Evolutionary conservation across 2,113 vertebrate species (phyloP), one percentile per base, ranked within the genome.

Genomic region (Nerophis ophidion): DNA sequence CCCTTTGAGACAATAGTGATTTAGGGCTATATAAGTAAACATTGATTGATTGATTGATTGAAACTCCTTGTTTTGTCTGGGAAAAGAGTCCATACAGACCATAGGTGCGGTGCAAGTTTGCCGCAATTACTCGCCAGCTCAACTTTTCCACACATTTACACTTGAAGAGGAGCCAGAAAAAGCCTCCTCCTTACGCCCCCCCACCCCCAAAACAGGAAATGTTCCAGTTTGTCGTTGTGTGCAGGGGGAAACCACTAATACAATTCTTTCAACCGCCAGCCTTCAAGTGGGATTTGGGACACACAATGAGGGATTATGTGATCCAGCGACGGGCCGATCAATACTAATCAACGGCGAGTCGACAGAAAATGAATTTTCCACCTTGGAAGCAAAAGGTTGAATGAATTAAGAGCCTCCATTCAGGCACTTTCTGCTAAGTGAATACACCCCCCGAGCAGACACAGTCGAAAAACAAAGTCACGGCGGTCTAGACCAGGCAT

Each of bases 271-370:
- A 44, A 26, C 40, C 71, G 65, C 56, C 54, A 13, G 57, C 61
- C 33, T 66, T 71, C 0, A 80, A 84, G 77, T 84, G 68, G 70
- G 81, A 84, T 89, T 89, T 77, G 61, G 70, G 76, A 86, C 85
- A 83, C 69, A 81, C 78, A 89, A 83, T 35, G 77, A 84, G 65
- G 79, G 84, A 89, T 91, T 89, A 90, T 89, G 89, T 89, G 89
- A 90, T 89, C 86, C 81, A 79, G 80, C 76, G 68, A 69, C 79
- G 67, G 5, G 74, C 72, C 84, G 85, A 92, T 91, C 91, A 89
- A 93, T 92, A 91, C 74, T 83, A 89, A 92, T 91, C 86, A 92
- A 88, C 72, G 45, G 63, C 63, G 71, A 86, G 85, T 89, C 84
- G 87, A 85, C 79, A 80, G 68, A 54, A 65, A 76, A 77, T 66